Conservation (phyloP, 2,113 vertebrate species). For the Urocitellus parryii region DNA sequence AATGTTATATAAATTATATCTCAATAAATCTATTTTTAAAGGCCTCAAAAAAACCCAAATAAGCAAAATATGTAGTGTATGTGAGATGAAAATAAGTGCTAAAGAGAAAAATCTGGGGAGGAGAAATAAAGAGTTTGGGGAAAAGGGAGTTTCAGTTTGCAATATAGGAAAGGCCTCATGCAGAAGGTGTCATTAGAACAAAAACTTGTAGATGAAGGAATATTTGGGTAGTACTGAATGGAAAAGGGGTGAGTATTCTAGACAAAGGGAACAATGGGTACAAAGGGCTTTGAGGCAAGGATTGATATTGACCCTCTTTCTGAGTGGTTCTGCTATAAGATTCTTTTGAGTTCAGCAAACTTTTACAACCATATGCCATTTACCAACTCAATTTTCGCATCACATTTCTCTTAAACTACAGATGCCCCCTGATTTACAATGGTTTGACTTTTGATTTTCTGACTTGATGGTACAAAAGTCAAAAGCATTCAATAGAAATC, state of each 20-base stretch:
- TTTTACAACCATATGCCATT: neutral
- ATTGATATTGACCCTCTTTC: neutral
- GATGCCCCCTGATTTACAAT: neutral
- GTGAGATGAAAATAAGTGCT: neutral
- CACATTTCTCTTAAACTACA: neutral
- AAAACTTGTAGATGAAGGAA: neutral
- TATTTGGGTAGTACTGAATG: neutral
- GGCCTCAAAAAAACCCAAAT: constrained; percentile 9
- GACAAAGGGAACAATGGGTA: neutral
- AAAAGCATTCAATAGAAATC: neutral
- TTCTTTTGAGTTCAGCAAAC: neutral
- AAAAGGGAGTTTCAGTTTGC: neutral
- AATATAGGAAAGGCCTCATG: neutral
- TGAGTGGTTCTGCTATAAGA: neutral
- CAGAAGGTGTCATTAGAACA: neutral
- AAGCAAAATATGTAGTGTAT: constrained; percentile 18
- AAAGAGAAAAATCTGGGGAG: constrained; percentile 17
- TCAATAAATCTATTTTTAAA: too few relatives aligned
- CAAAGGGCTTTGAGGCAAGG: neutral
- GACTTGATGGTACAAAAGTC: neutral
- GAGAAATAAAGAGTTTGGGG: neutral
- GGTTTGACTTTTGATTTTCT: neutral
- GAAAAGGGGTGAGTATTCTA: neutral
- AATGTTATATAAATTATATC: too few relatives aligned
- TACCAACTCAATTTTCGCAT: neutral